A percentile compares a stretch with the other conserved stretches of the same genome.
Evolutionary conservation across 2,888 invertebrate species (phyloP).

Genomic region (Trichogramma evanescens): DNA sequence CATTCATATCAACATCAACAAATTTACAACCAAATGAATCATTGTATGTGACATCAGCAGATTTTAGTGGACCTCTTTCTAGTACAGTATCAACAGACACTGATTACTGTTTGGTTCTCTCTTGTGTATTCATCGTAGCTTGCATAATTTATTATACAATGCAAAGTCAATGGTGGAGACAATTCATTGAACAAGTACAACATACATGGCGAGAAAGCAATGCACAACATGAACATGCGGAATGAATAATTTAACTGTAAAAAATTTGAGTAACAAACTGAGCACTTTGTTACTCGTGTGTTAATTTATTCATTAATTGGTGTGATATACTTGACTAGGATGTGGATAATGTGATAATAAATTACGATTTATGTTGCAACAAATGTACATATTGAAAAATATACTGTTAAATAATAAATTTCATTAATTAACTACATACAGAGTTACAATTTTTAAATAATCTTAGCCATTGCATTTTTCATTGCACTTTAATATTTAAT

Average conservation of each 20-base stretch:
- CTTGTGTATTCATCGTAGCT: slow-evolving; percentile 77
- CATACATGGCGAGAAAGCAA: slow-evolving; percentile 85
- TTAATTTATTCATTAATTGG: too few species aligned
- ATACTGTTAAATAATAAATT: too few species aligned
- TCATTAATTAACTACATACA: too few species aligned
- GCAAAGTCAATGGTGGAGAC: slow-evolving; percentile 69
- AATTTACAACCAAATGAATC: slow-evolving; percentile 59
- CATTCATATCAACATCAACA: slow-evolving; percentile 71
- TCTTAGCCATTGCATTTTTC: too few species aligned
- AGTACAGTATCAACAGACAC: slow-evolving; percentile 68
- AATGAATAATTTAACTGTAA: slow-evolving; percentile 45
- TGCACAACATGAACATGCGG: slow-evolving; percentile 71
- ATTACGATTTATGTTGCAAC: too few species aligned
- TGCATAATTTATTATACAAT: slow-evolving; percentile 71
- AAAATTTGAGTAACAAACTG: too few species aligned
- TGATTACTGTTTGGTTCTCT: slow-evolving; percentile 73
- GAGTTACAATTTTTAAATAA: too few species aligned
- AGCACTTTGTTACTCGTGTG: too few species aligned
- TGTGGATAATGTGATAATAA: too few species aligned
- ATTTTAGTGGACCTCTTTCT: slow-evolving; percentile 74
- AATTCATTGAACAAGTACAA: slow-evolving; percentile 75
- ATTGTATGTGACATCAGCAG: slow-evolving; percentile 65
- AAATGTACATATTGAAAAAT: too few species aligned
- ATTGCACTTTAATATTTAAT: too few species aligned
- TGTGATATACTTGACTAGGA: too few species aligned